These are phyloP conservation scores for Hypomesus transpacificus DNA, from an alignment of 2,113 vertebrate genomes.

Conservation along the genomic window DNA sequence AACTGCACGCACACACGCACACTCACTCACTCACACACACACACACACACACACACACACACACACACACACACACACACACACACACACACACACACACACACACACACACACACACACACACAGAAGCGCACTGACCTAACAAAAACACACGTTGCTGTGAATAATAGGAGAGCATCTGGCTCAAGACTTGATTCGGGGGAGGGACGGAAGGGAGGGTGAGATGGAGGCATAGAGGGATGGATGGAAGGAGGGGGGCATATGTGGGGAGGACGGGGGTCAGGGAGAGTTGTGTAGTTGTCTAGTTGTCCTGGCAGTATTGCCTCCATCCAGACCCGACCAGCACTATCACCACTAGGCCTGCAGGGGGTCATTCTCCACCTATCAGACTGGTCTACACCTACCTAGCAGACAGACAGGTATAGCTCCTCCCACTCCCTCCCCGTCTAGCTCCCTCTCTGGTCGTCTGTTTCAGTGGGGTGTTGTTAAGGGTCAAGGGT, in stretches of 20 bases:
- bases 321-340: no score
- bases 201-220: conserved; percentile 31
- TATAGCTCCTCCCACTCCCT: neutral
- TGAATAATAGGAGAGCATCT: conserved; percentile 46
- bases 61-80: conserved; percentile 13
- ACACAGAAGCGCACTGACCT: neutral
- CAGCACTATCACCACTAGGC: neutral
- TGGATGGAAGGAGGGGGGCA: neutral
- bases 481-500: neutral
- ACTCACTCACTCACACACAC: conserved; percentile 6
- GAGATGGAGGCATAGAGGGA: conserved; percentile 9
- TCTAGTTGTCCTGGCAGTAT: conserved; percentile 22
- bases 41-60: conserved; percentile 6
- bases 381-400: neutral
- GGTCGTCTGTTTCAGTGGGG: conserved; percentile 15
- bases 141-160: neutral
- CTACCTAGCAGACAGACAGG: neutral
- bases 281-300: conserved; percentile 13
- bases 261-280: no score
- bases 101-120: conserved; percentile 25
- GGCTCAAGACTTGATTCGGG: conserved; percentile 38
- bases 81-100: conserved; percentile 32
- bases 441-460: neutral
- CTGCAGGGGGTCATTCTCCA: conserved; percentile 1
- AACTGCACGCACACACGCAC: conserved; percentile 21